Evolutionary conservation across 2,113 vertebrate species (phyloP).

Genomic region (Siniperca chuatsi): DNA sequence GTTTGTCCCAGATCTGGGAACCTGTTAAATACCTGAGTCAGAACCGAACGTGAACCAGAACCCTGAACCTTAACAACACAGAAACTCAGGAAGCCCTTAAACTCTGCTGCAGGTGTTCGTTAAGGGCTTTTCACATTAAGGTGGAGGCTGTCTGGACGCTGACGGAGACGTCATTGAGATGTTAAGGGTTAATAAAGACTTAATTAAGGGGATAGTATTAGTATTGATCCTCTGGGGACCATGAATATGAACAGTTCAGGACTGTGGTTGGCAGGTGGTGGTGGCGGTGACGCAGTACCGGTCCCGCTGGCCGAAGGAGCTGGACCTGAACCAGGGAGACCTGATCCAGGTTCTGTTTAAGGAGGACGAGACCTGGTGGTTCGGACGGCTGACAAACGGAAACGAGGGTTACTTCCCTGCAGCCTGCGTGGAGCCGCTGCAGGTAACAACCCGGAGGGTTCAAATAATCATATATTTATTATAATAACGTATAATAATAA

Average conservation of each 20-base stretch:
- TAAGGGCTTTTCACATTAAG: not conserved
- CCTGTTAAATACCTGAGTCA: too few species aligned
- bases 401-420: slow-evolving; percentile 50
- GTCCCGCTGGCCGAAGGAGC: slow-evolving; percentile 74
- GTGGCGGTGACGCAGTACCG: slow-evolving; percentile 69
- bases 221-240: not conserved
- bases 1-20: too few species aligned
- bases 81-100: too few species aligned
- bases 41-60: too few species aligned
- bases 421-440: slow-evolving; percentile 44
- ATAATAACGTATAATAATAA: too few species aligned
- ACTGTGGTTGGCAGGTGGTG: slow-evolving; percentile 64
- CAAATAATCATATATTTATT: too few species aligned
- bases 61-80: too few species aligned
- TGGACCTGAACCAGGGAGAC: slow-evolving; percentile 80
- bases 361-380: slow-evolving; percentile 68
- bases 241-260: not conserved
- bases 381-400: slow-evolving; percentile 45
- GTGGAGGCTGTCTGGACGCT: too few species aligned
- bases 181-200: too few species aligned
- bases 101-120: not conserved
- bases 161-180: too few species aligned
- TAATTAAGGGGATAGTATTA: too few species aligned
- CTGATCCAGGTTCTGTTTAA: slow-evolving; percentile 75
- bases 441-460: slow-evolving; percentile 31